Base-by-base conservation (phyloP, 2,888 invertebrate genomes). In the Helleia helle region DNA sequence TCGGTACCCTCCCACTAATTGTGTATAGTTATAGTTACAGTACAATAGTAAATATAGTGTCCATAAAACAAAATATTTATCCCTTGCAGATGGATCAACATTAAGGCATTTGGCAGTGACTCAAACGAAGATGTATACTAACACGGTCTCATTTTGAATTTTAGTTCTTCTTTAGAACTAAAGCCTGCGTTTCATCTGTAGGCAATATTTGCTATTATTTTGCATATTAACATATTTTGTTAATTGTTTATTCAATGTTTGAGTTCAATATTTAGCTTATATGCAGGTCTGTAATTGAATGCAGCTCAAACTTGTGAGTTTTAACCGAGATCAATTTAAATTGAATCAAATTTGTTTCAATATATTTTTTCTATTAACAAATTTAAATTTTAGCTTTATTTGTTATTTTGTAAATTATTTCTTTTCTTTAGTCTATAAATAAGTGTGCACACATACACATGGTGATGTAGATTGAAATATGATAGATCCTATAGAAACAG, bases 201-300 rank as follows among this genome's bases (percentile, higher is more conserved):
- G 53, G 54, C 52, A 58, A 53, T 50, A 55, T 62, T 65, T 63
- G 66, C 62, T 51, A 44, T 45, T 42, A 62, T 69, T 71, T 73
- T 71, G 70, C 76, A 72, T 74, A 72, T 68, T 59, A 66, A 76
- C 70, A 69, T 76, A 74, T 77, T 80, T 80, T 77, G 74, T 79
- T 77, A 77, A 65, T 80, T 77, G 74, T 79, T 77, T 77, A 65
- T 40, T 31, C 8, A 11, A 34, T 12, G 8, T 34, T 34, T 34
- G 34, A 22, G 34, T 8, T 22, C 22, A 34, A 30, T 8, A 26
- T 8, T 6, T 7, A 22, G 18, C 22, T 22, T 34, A 18, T 4
- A 7, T 34, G 34, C 22, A 34, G 22, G 34, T 34, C 34, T 34
- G 34, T 34, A 22, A 11, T 8, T 22, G 2, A 5, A 7, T 2